phyloP scores from a whole-genome alignment of 1,140 invertebrate species.

The Tetranychus urticae region DNA sequence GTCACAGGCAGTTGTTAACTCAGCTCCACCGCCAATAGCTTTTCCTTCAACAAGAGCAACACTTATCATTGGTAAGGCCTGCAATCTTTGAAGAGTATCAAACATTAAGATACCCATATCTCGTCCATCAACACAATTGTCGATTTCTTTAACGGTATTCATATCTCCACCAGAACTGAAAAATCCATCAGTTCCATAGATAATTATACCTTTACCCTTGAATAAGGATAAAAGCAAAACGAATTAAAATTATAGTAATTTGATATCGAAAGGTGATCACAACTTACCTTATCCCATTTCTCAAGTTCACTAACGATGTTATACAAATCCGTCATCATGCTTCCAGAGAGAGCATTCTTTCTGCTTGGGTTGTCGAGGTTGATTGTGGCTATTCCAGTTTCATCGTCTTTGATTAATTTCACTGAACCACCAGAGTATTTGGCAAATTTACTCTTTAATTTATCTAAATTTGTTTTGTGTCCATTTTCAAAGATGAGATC shows the following conservation, averaged over 20 bases:
- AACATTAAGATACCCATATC: conserved; percentile 30
- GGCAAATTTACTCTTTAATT: not conserved
- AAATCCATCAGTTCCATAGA: conserved; percentile 23
- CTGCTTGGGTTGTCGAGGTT: conserved; percentile 23
- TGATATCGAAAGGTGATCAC: not conserved
- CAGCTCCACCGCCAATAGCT: conserved; percentile 23
- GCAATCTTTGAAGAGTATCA: conserved; percentile 22
- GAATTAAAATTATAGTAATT: not conserved
- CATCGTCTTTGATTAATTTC: conserved; percentile 21
- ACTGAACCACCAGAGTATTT: conserved; percentile 18
- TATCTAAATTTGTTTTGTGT: not conserved
- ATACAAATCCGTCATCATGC: conserved; percentile 33
- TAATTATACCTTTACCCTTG: conserved; percentile 29
- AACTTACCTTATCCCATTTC: conserved; percentile 18
- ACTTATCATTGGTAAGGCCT: conserved; percentile 24
- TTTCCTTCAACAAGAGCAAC: conserved; percentile 19
- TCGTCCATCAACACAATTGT: conserved; percentile 19
- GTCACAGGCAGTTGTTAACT: conserved; percentile 20
- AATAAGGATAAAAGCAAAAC: not conserved
- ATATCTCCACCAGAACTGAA: conserved; percentile 38
- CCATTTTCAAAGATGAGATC: not conserved
- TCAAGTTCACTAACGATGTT: conserved; percentile 24
- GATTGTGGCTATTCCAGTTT: conserved; percentile 24
- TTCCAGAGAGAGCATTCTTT: conserved; percentile 27
- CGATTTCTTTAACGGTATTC: conserved; percentile 22